Percentiles rank a stretch among this genome's conserved stretches.
Conservation (phyloP, 1,140 invertebrate species). For the Zaprionus vittiger region DNA sequence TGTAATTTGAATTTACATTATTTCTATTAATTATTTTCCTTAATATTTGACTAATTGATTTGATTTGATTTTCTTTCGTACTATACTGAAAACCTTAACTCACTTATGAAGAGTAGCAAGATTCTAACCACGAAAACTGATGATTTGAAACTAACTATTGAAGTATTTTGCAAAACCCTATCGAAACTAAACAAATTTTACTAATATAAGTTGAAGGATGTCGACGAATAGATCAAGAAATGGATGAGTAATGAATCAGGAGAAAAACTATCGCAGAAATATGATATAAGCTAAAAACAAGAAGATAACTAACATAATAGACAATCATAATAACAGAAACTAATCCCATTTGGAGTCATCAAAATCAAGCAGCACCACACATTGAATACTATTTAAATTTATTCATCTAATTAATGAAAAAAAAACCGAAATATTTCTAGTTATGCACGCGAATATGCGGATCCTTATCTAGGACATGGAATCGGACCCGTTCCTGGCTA, state of each 20-base stretch:
- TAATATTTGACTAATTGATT: conserved; percentile 58
- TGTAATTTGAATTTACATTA: conserved; percentile 12
- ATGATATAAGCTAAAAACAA: not conserved
- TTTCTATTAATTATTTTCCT: conserved; percentile 29
- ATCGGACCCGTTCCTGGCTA: conserved; percentile 98
- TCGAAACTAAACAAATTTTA: conserved; percentile 69
- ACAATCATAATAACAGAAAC: conserved; percentile 5
- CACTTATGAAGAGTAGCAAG: conserved; percentile 53
- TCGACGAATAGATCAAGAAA: not conserved
- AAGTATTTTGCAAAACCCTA: conserved; percentile 62
- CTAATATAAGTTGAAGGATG: conserved; percentile 29
- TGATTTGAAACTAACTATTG: conserved; percentile 53
- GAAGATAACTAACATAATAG: conserved; percentile 10
- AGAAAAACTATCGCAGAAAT: not conserved
- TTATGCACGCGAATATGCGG: conserved; percentile 95
- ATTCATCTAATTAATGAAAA: conserved; percentile 26
- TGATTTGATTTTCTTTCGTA: conserved; percentile 51
- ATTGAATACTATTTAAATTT: conserved; percentile 7
- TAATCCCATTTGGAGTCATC: conserved; percentile 52
- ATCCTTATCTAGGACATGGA: conserved; percentile 97
- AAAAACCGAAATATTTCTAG: conserved; percentile 85
- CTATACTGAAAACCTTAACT: conserved; percentile 22
- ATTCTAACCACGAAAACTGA: conserved; percentile 52
- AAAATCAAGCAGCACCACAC: conserved; percentile 24
- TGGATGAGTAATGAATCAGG: conserved; percentile 1